A percentile compares a stretch with the other conserved stretches of the same genome.
These are phyloP conservation scores for Empis livida DNA, from an alignment of 2,888 invertebrate genomes.

Conservation along the genomic window DNA sequence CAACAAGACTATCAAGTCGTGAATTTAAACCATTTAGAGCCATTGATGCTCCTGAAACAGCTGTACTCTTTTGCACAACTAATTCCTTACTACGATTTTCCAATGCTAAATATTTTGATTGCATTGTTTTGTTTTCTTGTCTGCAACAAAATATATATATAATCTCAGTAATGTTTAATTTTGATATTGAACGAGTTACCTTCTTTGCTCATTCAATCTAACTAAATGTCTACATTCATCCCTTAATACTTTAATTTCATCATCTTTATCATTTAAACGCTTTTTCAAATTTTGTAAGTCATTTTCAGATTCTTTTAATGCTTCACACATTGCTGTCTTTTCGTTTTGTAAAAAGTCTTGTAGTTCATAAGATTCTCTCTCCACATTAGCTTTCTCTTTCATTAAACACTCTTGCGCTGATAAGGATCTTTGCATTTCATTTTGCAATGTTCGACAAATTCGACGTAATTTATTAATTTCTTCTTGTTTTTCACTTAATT, in stretches of 20 bases:
- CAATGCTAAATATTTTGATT: slow-evolving; percentile 48
- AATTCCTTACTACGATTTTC: slow-evolving; percentile 51
- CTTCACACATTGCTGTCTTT: slow-evolving; percentile 65
- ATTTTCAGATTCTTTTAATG: slow-evolving; percentile 62
- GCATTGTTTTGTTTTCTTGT: slow-evolving; percentile 53
- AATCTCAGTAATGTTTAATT: background rate
- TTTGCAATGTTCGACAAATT: slow-evolving; percentile 55
- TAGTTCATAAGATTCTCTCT: slow-evolving; percentile 68
- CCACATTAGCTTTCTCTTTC: slow-evolving; percentile 63
- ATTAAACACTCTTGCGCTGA: slow-evolving; percentile 52
- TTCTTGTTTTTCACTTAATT: slow-evolving; percentile 59
- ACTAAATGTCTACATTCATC: slow-evolving; percentile 69
- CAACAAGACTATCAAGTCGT: slow-evolving; percentile 56
- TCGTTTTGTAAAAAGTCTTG: slow-evolving; percentile 82
- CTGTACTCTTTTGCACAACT: slow-evolving; percentile 53
- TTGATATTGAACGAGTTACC: slow-evolving; percentile 34
- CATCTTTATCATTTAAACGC: slow-evolving; percentile 38
- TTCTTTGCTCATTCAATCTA: slow-evolving; percentile 66
- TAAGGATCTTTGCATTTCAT: slow-evolving; percentile 54
- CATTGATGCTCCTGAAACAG: slow-evolving; percentile 54
- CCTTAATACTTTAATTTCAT: slow-evolving; percentile 48
- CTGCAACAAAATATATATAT: too few relatives aligned
- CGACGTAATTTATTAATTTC: slow-evolving; percentile 60
- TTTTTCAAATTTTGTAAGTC: slow-evolving; percentile 28
- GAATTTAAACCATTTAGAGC: slow-evolving; percentile 55